Evolutionary conservation across 2,888 invertebrate species (phyloP).

Genomic region (Cheilosia vernalis): DNA sequence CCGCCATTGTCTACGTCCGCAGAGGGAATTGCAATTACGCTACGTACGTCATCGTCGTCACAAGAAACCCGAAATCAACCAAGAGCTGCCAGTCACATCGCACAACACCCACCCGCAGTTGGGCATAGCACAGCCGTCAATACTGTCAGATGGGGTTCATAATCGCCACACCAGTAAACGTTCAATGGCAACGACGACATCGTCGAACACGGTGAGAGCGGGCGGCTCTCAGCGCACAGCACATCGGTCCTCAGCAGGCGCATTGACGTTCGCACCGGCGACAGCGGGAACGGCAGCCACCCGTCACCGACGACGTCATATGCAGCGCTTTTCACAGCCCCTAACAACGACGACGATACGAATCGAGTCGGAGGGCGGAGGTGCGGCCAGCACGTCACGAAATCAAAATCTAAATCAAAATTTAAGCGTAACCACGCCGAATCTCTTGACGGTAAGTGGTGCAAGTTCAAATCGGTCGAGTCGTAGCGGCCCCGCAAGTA

Average conservation of each 20-base stretch:
- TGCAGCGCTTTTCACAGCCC: slow-evolving; percentile 67
- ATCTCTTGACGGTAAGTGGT: slow-evolving; percentile 72
- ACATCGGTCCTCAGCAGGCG: slow-evolving; percentile 79
- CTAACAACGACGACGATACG: slow-evolving; percentile 74
- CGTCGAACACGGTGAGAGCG: slow-evolving; percentile 75
- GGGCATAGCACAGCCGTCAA: slow-evolving; percentile 76
- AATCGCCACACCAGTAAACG: slow-evolving; percentile 75
- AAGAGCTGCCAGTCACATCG: slow-evolving; percentile 52
- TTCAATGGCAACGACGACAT: slow-evolving; percentile 73
- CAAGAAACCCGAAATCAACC: slow-evolving; percentile 59
- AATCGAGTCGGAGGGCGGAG: slow-evolving; percentile 66
- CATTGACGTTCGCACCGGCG: slow-evolving; percentile 40
- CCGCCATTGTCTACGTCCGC: slow-evolving; percentile 81
- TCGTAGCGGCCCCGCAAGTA: slow-evolving; percentile 74
- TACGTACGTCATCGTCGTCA: slow-evolving; percentile 75
- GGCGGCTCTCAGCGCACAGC: slow-evolving; percentile 78
- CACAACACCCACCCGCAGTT: slow-evolving; percentile 34
- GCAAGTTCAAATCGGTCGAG: slow-evolving; percentile 71
- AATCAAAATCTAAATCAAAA: slow-evolving; percentile 77
- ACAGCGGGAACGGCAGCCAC: slow-evolving; percentile 39
- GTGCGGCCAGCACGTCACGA: slow-evolving; percentile 41
- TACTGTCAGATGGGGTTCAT: slow-evolving; percentile 76
- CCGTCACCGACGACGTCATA: slow-evolving; percentile 47
- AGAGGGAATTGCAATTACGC: slow-evolving; percentile 78
- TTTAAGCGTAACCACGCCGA: slow-evolving; percentile 70